Evolutionary conservation across 2,888 invertebrate species (phyloP).

Genomic region (Ophraella communa): DNA sequence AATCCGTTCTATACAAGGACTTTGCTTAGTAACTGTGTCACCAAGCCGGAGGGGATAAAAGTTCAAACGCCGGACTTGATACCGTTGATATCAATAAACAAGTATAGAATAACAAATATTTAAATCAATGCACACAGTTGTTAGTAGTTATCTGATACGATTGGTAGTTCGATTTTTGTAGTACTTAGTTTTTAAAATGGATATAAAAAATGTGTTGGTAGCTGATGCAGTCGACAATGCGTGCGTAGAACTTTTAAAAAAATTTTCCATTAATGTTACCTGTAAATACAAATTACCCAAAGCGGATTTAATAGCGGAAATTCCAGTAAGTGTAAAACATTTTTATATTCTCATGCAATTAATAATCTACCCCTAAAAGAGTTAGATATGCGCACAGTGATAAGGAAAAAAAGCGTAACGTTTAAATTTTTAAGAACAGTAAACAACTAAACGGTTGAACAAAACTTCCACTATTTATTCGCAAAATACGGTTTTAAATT

Average conservation of each 20-base stretch:
- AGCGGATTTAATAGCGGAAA: slow-evolving; percentile 81
- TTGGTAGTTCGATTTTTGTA: background rate
- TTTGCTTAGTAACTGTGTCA: background rate
- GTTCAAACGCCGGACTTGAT: background rate
- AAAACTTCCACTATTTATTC: too few species aligned
- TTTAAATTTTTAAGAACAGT: too few species aligned
- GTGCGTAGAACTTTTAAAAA: slow-evolving; percentile 80
- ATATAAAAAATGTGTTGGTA: slow-evolving; percentile 82
- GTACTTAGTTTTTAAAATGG: slow-evolving; percentile 50
- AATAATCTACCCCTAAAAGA: too few species aligned
- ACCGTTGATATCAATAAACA: background rate
- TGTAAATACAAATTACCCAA: slow-evolving; percentile 79
- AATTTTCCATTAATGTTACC: slow-evolving; percentile 80
- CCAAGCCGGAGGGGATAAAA: background rate
- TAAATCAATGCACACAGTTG: background rate
- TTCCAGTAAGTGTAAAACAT: slow-evolving; percentile 82
- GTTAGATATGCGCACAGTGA: too few species aligned
- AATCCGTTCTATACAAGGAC: too few species aligned
- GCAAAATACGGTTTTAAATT: too few species aligned
- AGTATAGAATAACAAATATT: background rate
- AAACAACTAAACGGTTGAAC: too few species aligned
- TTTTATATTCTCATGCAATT: too few species aligned
- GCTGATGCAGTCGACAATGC: slow-evolving; percentile 91
- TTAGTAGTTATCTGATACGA: background rate
- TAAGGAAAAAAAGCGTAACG: too few species aligned